Base-by-base conservation (phyloP, 2,113 vertebrate genomes). In the Tylochromis polylepis region DNA sequence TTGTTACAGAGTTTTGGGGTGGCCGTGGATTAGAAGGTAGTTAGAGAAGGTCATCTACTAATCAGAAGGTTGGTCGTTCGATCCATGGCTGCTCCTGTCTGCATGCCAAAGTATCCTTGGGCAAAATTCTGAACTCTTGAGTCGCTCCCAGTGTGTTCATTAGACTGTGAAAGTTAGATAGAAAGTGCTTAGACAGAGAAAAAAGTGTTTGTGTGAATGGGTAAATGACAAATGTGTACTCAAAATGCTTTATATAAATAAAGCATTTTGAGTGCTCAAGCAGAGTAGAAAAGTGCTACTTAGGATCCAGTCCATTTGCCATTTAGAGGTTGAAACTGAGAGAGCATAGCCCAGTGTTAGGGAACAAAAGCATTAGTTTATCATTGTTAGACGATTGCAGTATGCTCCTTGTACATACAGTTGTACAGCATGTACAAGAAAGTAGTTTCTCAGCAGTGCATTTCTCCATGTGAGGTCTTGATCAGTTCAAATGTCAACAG, bases 251-350 rank as follows among this genome's bases (percentile, higher is more conserved):
- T n/a, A n/a, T n/a, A n/a, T 67, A 41, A 11, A 67, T 36, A 41
- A 67, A 15, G 12, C n/a, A 3, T 24, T 67, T 12, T 67, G 62
- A 41, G 15, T 67, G 62, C 34, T 67, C 36, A 67, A 67, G 36
- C 36, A 67, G 62, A 67, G 62, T 41, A 24, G 36, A 67, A 41
- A 41, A 41, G 36, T 8, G 4, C 36, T 67, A 41, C 41, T 22
- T 15, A 67, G 36, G 12, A 41, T 41, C 62, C 15, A 9, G 62
- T 41, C 36, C 36, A 41, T 67, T 67, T 67, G 36, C 36, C 62
- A 41, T 67, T 67, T 41, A 67, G 20, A 77, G 72, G 72, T 53
- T 12, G 27, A 77, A 77, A 14, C 72, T n/a, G 51, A 55, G 51
- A 10, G 18, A n/a, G 51, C 18, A n/a, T 4, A 55, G 4, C 20